phyloP scores from a whole-genome alignment of 1,140 invertebrate species.

The Drosophila pallidifrons region DNA sequence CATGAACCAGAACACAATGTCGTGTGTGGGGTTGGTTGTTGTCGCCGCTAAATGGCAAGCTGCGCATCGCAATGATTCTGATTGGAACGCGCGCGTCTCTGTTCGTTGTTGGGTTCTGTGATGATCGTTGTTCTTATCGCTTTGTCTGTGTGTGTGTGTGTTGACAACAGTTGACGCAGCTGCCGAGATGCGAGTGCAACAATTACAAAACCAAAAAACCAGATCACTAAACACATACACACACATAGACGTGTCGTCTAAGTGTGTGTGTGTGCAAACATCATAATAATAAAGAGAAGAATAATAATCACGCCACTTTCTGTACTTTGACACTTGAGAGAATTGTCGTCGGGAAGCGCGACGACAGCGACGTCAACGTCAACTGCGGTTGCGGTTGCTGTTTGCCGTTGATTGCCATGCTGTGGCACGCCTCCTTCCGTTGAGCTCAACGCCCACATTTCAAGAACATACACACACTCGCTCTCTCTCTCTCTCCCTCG shows the following conservation, averaged over 20 bases:
- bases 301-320: conserved; percentile 80
- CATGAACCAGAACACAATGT: background rate
- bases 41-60: conserved; percentile 13
- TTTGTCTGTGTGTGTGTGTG: background rate
- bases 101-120: too few species aligned
- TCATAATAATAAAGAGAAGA: conserved; percentile 59
- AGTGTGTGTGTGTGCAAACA: conserved; percentile 31
- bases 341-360: conserved; percentile 2
- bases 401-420: conserved; percentile 20
- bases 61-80: background rate
- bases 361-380: too few species aligned
- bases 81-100: background rate
- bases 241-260: background rate
- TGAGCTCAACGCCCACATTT: conserved; percentile 35
- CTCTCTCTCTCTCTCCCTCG: background rate
- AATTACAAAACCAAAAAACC: conserved; percentile 42
- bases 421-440: conserved; percentile 38
- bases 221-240: conserved; percentile 22
- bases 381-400: conserved; percentile 12
- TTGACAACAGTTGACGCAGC: background rate
- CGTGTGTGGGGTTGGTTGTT: background rate
- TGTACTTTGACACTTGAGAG: conserved; percentile 64
- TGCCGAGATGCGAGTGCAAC: conserved; percentile 25
- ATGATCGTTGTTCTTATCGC: background rate
- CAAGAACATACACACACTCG: conserved; percentile 26